Evolutionary conservation across 2,888 invertebrate species (phyloP).

Genomic region (Rhingia rostrata): DNA sequence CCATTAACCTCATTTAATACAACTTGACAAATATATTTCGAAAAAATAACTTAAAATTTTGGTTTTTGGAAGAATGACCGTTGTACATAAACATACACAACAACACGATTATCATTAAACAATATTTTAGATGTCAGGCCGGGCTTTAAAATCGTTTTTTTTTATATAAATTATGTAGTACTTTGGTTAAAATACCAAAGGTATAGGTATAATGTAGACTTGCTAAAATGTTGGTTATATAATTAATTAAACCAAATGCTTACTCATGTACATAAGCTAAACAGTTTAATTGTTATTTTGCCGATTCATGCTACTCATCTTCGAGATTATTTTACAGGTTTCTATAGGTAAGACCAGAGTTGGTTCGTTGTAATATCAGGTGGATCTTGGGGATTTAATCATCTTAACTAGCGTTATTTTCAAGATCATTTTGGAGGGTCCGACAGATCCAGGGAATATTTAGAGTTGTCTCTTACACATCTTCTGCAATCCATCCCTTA

Average conservation of each 20-base stretch:
- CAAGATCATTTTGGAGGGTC: too few relatives aligned
- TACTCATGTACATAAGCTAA: conserved; percentile 14
- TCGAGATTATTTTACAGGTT: not conserved
- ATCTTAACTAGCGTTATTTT: too few relatives aligned
- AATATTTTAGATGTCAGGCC: conserved; percentile 22
- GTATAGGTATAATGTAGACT: conserved; percentile 41
- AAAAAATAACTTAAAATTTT: not conserved
- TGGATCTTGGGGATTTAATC: not conserved
- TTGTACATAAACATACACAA: conserved; percentile 2
- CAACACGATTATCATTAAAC: conserved; percentile 44
- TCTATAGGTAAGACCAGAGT: too few relatives aligned
- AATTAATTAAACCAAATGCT: conserved; percentile 3
- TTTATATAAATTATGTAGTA: conserved; percentile 11
- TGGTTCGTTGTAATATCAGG: too few relatives aligned
- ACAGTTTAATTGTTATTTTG: not conserved
- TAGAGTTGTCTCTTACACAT: too few relatives aligned
- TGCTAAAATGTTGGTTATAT: conserved; percentile 34
- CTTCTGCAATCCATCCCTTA: too few relatives aligned
- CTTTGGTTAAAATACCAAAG: conserved; percentile 31
- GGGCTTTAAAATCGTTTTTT: conserved; percentile 37
- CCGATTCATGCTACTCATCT: not conserved
- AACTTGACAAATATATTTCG: not conserved
- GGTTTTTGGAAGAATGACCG: conserved; percentile 20
- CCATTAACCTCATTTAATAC: conserved; percentile 49
- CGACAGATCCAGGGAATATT: too few relatives aligned